phyloP scores from a whole-genome alignment of 35 echinoderm and acorn worm species.

The Ophiothrix spiculata region DNA sequence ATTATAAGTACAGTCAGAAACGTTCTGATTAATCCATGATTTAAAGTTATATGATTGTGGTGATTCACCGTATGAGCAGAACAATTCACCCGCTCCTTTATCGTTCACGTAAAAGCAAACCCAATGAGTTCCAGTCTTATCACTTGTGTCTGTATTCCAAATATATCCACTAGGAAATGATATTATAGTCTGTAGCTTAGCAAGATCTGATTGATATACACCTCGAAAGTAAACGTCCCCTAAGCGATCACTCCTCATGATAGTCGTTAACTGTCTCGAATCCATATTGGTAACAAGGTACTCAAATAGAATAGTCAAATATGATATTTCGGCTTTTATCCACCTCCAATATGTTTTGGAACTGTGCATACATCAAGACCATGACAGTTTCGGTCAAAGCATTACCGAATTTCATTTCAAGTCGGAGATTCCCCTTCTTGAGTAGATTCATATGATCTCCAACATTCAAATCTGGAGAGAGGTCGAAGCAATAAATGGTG shows the following conservation, averaged over 20 bases:
- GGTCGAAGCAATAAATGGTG: conserved; percentile 61
- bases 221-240: conserved; percentile 20
- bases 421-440: conserved; percentile 55
- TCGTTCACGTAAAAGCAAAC: conserved; percentile 22
- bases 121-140: conserved; percentile 44
- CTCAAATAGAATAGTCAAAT: conserved; percentile 44
- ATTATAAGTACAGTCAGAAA: no score
- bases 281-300: conserved; percentile 30
- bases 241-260: conserved; percentile 15
- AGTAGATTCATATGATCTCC: conserved; percentile 53
- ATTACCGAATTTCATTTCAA: conserved; percentile 46
- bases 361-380: conserved; percentile 57
- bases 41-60: no score
- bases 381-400: conserved; percentile 34
- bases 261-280: conserved; percentile 12
- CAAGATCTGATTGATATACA: conserved; percentile 9
- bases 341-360: conserved; percentile 58
- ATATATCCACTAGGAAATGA: background rate
- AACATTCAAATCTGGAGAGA: conserved; percentile 48
- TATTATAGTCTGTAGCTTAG: background rate
- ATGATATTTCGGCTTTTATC: conserved; percentile 45
- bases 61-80: conserved; percentile 40
- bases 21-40: no score
- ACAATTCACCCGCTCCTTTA: conserved; percentile 32
- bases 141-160: conserved; percentile 18